Conservation (phyloP, 2,888 invertebrate species). For the Acanthococcus lagerstroemiae region DNA sequence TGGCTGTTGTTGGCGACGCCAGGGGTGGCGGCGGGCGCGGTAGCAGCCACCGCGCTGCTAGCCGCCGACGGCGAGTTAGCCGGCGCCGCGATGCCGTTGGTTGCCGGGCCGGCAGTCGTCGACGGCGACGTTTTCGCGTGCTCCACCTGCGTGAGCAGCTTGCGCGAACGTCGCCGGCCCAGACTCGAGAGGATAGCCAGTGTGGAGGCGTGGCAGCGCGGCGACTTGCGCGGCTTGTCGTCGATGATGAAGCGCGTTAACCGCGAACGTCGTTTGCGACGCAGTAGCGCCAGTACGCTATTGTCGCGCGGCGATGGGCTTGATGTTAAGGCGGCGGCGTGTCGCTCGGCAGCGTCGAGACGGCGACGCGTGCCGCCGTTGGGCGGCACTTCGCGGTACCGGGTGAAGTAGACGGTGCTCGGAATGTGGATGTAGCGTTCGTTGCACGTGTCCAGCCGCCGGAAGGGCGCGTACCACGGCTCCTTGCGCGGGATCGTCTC, state of each 20-base stretch:
- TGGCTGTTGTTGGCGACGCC: neutral
- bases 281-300: neutral
- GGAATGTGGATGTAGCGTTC: conserved; percentile 10
- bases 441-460: conserved; percentile 14
- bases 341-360: neutral
- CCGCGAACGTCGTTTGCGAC: conserved; percentile 1
- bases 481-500: conserved; percentile 32
- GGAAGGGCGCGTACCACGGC: conserved; percentile 22
- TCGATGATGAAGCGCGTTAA: conserved; percentile 14
- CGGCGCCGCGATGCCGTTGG: neutral
- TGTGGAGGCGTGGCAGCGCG: conserved; percentile 79
- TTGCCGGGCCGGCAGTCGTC: neutral
- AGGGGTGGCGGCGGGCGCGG: neutral
- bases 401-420: neutral
- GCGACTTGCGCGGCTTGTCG: conserved; percentile 54
- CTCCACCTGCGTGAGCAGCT: conserved; percentile 4
- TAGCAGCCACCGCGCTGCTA: neutral
- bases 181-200: conserved; percentile 51
- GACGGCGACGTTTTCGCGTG: neutral
- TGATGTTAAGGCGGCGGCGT: neutral
- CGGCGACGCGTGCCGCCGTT: neutral
- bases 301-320: neutral
- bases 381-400: neutral
- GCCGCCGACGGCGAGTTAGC: neutral
- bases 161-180: conserved; percentile 37